These are phyloP conservation scores for Marmota flaviventris DNA, from an alignment of 2,113 vertebrate species.

Conservation along the genomic window DNA sequence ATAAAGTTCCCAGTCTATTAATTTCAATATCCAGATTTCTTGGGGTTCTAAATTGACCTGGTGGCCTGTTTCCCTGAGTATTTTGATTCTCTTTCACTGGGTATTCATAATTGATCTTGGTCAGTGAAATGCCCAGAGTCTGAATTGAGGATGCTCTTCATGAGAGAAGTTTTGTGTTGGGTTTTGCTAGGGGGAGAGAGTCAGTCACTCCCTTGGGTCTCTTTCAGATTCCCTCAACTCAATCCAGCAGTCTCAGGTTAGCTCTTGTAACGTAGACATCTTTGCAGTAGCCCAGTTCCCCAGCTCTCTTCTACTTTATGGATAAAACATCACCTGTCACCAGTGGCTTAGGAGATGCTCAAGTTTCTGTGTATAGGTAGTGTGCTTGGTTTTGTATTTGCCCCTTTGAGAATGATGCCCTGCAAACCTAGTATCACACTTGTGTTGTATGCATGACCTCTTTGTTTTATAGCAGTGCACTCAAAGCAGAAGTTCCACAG, in stretches of 20 bases:
- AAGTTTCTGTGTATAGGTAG: background rate
- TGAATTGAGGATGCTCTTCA: background rate
- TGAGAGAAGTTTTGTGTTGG: background rate
- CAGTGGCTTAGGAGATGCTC: background rate
- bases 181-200: background rate
- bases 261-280: background rate
- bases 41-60: background rate
- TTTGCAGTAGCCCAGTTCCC: background rate
- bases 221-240: background rate
- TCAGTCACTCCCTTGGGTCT: background rate
- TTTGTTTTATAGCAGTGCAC: background rate
- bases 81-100: background rate
- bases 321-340: background rate
- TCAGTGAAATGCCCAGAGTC: background rate
- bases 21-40: background rate
- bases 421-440: background rate
- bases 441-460: background rate
- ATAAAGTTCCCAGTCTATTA: background rate
- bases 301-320: background rate
- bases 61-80: background rate
- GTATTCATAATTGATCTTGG: background rate
- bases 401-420: background rate
- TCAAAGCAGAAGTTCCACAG: accelerated
- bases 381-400: background rate
- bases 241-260: background rate